Conservation (phyloP, 2,888 invertebrate species). For the Ganaspis brasiliensis region DNA sequence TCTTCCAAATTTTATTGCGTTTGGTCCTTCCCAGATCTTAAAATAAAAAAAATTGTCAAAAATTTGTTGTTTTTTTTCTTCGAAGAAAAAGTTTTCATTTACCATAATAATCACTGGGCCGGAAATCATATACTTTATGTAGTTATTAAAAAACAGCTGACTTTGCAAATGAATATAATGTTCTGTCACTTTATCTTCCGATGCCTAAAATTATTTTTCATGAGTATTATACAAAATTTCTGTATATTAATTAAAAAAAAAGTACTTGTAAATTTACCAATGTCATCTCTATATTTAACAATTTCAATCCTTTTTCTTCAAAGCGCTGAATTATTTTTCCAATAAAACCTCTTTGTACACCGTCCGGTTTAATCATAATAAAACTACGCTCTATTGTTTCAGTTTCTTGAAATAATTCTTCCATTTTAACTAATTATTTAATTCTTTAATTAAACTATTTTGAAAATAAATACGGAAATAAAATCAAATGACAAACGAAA, state of each 20-base stretch:
- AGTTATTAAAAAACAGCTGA: neutral
- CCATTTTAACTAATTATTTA: slow-evolving; percentile 5
- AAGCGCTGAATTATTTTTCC: slow-evolving; percentile 98
- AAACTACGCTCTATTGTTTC: slow-evolving; percentile 92
- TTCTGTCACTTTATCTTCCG: slow-evolving; percentile 9
- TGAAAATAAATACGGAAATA: neutral
- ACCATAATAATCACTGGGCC: slow-evolving; percentile 25
- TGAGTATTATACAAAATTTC: too few relatives aligned
- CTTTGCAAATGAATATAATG: slow-evolving; percentile 9
- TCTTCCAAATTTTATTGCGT: slow-evolving; percentile 19
- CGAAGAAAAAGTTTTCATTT: neutral
- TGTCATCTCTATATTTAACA: slow-evolving; percentile 96
- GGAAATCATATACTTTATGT: slow-evolving; percentile 30
- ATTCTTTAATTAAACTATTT: too few relatives aligned
- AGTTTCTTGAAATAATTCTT: neutral
- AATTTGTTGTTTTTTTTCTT: neutral
- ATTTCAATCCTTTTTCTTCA: slow-evolving; percentile 97
- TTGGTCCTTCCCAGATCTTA: slow-evolving; percentile 21
- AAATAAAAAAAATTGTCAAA: neutral
- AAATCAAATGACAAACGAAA: too few relatives aligned
- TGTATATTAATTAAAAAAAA: too few relatives aligned
- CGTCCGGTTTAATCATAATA: slow-evolving; percentile 99
- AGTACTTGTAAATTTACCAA: slow-evolving; percentile 83
- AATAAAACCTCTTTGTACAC: slow-evolving; percentile 97
- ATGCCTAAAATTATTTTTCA: neutral